Evolutionary conservation across 2,113 vertebrate species (phyloP).

Genomic region (Strix uralensis): DNA sequence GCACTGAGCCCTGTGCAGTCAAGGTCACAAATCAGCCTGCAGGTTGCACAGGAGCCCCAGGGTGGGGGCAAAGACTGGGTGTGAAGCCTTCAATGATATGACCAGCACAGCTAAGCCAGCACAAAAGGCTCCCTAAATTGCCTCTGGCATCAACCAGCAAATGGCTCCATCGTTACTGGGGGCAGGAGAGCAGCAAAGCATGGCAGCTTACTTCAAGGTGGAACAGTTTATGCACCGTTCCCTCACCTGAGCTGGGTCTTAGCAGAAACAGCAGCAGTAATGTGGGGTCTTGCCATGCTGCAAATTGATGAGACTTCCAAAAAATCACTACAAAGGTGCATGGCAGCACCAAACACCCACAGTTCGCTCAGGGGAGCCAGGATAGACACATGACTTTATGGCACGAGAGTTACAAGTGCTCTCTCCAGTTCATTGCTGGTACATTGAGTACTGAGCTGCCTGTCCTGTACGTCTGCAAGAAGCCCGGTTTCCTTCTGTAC

Average conservation of each 20-base stretch:
- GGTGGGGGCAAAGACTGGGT: background rate
- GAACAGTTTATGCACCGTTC: background rate
- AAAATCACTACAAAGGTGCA: background rate
- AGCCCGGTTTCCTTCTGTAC: background rate
- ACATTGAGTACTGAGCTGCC: background rate
- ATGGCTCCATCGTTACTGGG: background rate
- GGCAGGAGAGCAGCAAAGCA: background rate
- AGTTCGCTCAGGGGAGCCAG: rapidly evolving
- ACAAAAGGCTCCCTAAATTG: background rate
- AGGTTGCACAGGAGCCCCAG: background rate
- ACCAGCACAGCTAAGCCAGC: background rate
- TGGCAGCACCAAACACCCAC: no score
- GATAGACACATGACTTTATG: background rate
- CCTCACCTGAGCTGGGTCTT: background rate
- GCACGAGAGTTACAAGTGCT: background rate
- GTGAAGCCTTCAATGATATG: background rate
- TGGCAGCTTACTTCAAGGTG: background rate
- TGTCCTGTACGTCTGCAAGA: background rate
- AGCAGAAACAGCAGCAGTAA: background rate
- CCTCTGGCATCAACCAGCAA: background rate
- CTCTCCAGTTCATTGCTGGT: background rate
- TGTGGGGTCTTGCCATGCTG: rapidly evolving
- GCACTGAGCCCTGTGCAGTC: background rate
- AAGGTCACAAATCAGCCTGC: background rate
- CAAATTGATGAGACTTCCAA: background rate